These are phyloP conservation scores for Eubasilissa splendida DNA, from an alignment of 2,888 invertebrate species.

Conservation along the genomic window DNA sequence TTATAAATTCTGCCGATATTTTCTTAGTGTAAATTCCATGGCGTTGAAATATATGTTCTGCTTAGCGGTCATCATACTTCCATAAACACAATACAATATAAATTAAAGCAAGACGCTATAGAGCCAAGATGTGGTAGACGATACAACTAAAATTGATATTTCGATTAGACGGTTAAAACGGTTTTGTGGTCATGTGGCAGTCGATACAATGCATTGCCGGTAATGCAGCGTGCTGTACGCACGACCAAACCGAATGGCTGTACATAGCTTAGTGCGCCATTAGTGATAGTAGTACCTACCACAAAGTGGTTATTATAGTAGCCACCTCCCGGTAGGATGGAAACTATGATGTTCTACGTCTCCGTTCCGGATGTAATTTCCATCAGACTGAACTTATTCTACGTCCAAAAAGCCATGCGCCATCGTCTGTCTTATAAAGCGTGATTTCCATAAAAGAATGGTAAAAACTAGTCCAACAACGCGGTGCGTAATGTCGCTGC, in stretches of 20 bases:
- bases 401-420: neutral
- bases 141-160: too few species aligned
- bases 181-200: slow-evolving; percentile 13
- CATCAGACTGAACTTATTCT: slow-evolving; percentile 3
- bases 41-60: too few species aligned
- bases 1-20: too few species aligned
- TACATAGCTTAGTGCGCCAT: slow-evolving; percentile 32
- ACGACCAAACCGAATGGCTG: slow-evolving; percentile 31
- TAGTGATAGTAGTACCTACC: neutral
- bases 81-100: too few species aligned
- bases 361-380: neutral
- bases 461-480: too few species aligned
- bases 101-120: too few species aligned
- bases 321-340: neutral
- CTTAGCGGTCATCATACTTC: too few species aligned
- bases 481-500: too few species aligned
- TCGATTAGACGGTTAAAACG: neutral
- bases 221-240: slow-evolving; percentile 18
- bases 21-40: too few species aligned
- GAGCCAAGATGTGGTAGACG: too few species aligned
- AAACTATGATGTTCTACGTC: neutral
- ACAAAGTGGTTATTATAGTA: neutral
- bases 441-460: too few species aligned
- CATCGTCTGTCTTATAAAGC: neutral
- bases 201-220: neutral